Evolutionary conservation across 35 echinoderm and acorn worm species (phyloP).

Genomic region (Eucidaris tribuloides): DNA sequence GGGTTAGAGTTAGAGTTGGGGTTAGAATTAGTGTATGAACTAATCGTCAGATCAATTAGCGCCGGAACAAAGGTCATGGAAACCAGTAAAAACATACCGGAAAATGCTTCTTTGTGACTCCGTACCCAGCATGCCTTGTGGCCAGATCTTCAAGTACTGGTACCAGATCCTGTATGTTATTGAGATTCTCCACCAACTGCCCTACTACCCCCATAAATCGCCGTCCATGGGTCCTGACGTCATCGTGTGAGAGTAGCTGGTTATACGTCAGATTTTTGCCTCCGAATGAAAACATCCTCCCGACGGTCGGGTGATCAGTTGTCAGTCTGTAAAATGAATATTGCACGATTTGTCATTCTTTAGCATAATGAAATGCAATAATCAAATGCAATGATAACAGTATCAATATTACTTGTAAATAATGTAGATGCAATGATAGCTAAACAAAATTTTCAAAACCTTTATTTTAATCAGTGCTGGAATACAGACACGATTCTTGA

Average conservation of each 20-base stretch:
- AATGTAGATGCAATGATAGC: background rate
- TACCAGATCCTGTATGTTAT: conserved; percentile 34
- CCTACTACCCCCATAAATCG: conserved; percentile 51
- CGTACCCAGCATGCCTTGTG: conserved; percentile 20
- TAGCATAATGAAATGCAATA: background rate
- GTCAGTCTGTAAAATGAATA: background rate
- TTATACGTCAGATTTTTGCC: background rate
- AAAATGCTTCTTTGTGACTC: conserved; percentile 43
- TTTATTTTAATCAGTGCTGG: background rate
- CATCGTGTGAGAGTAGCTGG: background rate
- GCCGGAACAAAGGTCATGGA: background rate
- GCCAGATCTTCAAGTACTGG: conserved; percentile 26
- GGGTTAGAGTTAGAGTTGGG: too few relatives aligned
- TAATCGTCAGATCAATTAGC: too few relatives aligned
- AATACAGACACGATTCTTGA: background rate
- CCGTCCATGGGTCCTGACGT: conserved; percentile 2
- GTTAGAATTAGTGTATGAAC: too few relatives aligned
- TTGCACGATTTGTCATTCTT: background rate
- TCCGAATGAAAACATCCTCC: background rate
- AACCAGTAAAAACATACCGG: background rate
- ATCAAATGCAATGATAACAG: too few relatives aligned
- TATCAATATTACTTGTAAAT: background rate
- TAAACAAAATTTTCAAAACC: background rate
- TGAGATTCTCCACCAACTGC: conserved; percentile 12
- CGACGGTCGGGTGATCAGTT: background rate